These are phyloP conservation scores for Ptychodera flava DNA, from an alignment of 35 echinoderm and acorn worm species.

Conservation along the genomic window DNA sequence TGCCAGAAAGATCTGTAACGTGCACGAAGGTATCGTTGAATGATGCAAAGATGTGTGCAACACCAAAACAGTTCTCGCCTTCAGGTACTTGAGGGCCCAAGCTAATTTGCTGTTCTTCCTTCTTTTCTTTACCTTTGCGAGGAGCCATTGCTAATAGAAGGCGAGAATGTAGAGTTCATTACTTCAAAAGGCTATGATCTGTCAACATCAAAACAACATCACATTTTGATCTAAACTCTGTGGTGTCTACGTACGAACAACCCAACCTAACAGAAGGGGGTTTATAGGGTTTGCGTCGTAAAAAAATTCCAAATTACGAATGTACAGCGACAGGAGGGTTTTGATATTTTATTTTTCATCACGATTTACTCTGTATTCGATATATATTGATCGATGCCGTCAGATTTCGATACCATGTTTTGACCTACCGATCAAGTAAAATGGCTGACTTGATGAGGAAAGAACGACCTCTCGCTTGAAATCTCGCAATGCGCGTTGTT, in stretches of 20 bases:
- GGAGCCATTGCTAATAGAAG: conserved; percentile 71
- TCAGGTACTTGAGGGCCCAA: conserved; percentile 94
- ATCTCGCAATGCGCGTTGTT: not conserved
- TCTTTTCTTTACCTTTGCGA: conserved; percentile 85
- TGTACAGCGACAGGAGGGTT: too few species aligned
- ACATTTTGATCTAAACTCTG: too few species aligned
- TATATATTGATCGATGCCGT: too few species aligned
- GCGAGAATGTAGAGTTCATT: not conserved
- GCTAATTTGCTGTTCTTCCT: conserved; percentile 88
- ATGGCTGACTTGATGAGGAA: not conserved
- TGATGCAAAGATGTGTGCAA: conserved; percentile 98
- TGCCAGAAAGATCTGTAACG: conserved; percentile 98
- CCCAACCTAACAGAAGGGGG: too few species aligned
- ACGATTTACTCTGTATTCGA: too few species aligned
- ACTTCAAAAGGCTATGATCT: not conserved
- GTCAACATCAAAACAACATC: too few species aligned
- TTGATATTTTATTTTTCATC: too few species aligned
- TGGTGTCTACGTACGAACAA: too few species aligned
- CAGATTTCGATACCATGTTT: not conserved
- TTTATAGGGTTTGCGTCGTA: too few species aligned
- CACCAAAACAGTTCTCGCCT: conserved; percentile 97
- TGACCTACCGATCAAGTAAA: not conserved
- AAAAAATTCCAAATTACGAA: too few species aligned
- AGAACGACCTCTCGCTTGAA: not conserved
- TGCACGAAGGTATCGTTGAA: conserved; percentile 99